Conservation (phyloP, 2,113 vertebrate species). For the Mustelus asterias region DNA sequence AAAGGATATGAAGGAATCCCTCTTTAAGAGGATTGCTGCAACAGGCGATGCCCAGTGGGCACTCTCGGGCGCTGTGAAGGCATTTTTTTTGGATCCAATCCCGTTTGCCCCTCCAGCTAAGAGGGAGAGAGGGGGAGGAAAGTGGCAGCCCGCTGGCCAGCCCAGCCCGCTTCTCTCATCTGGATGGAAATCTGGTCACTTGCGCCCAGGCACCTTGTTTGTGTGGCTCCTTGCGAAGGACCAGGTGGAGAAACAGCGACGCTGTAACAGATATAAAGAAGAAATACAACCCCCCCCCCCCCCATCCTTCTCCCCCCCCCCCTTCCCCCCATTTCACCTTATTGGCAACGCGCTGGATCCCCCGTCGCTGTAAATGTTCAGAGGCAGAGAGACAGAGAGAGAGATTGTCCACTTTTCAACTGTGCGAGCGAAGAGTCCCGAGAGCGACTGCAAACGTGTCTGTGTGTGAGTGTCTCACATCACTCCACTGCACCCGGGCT, state of each 20-base stretch:
- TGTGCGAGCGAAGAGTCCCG: slow-evolving; percentile 1
- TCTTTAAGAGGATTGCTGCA: background rate
- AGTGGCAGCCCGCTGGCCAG: background rate
- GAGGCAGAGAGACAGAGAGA: background rate
- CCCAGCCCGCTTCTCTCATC: background rate
- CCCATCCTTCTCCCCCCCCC: background rate
- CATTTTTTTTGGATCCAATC: background rate
- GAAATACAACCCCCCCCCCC: no score
- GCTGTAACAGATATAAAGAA: background rate
- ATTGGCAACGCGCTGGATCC: background rate
- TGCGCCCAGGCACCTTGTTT: background rate
- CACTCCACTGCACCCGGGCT: background rate
- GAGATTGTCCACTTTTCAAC: background rate
- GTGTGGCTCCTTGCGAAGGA: background rate
- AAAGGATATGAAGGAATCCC: background rate
- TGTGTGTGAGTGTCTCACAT: background rate
- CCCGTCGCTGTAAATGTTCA: background rate
- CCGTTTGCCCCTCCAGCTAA: background rate
- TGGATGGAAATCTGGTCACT: background rate
- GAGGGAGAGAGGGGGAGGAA: background rate
- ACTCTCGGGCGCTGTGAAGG: background rate
- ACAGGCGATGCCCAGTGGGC: background rate
- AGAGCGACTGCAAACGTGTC: background rate
- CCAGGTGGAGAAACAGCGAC: background rate
- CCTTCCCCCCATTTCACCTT: background rate